phyloP scores from a whole-genome alignment of 2,113 vertebrate genomes.

The Cygnus buccinator region DNA sequence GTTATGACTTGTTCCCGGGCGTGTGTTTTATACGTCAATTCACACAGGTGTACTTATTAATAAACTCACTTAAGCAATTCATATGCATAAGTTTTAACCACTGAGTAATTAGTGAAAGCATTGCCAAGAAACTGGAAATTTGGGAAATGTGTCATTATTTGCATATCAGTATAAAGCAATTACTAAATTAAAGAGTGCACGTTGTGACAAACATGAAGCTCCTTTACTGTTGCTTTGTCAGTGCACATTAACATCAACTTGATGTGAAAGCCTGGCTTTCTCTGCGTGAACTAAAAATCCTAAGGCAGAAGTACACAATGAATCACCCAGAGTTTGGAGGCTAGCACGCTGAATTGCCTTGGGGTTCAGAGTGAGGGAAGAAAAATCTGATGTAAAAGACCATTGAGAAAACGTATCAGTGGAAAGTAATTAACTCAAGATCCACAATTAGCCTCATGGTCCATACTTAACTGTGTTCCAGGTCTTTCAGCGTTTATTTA shows the following conservation, averaged over 20 bases:
- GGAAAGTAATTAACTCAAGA: constrained; percentile 81
- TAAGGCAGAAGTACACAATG: constrained; percentile 73
- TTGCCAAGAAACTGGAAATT: constrained; percentile 63
- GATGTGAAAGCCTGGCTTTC: constrained; percentile 70
- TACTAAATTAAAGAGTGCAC: constrained; percentile 73
- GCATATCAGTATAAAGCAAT: constrained; percentile 70
- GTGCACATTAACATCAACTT: constrained; percentile 72
- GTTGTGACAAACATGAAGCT: constrained; percentile 74
- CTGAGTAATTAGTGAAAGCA: constrained; percentile 57
- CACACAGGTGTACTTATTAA: constrained; percentile 64
- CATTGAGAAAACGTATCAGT: constrained; percentile 72
- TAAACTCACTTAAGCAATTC: constrained; percentile 59
- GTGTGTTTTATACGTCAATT: constrained; percentile 18
- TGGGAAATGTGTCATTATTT: constrained; percentile 76
- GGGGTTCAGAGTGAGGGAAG: constrained; percentile 67
- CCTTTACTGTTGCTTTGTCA: constrained; percentile 76
- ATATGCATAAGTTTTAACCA: constrained; percentile 52
- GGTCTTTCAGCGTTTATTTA: constrained; percentile 73
- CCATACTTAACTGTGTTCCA: constrained; percentile 72
- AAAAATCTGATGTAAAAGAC: constrained; percentile 74
- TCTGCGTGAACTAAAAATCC: constrained; percentile 68
- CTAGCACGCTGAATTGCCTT: constrained; percentile 66
- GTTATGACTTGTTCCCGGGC: constrained; percentile 3
- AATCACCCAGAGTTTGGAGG: constrained; percentile 69
- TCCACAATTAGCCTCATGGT: constrained; percentile 79